A percentile compares a stretch with the other conserved stretches of the same genome.
phyloP scores from a whole-genome alignment of 2,888 invertebrate species.

The Xestobium rufovillosum region DNA sequence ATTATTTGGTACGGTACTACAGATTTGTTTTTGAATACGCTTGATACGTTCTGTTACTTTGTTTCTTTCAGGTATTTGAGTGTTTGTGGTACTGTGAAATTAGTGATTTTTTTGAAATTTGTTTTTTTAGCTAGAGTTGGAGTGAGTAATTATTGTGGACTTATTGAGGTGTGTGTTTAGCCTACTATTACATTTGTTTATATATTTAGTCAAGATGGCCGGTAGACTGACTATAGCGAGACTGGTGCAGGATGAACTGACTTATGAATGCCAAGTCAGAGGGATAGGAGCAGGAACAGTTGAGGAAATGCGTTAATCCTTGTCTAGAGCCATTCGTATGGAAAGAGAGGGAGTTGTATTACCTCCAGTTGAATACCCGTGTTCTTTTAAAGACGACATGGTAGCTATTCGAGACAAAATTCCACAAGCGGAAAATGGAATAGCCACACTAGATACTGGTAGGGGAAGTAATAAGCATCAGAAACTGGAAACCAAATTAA shows the following conservation, averaged over 20 bases:
- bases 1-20: no score
- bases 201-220: no score
- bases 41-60: no score
- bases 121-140: no score
- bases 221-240: not conserved
- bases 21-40: no score
- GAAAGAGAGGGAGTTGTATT: not conserved
- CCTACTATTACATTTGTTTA: no score
- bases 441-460: not conserved
- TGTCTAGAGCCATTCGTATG: not conserved
- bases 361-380: slow-evolving; percentile 1
- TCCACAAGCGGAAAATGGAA: not conserved
- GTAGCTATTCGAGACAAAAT: not conserved
- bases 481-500: slow-evolving; percentile 7
- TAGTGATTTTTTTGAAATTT: no score
- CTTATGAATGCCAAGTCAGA: not conserved
- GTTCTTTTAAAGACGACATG: not conserved
- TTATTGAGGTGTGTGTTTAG: no score
- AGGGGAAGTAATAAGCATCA: slow-evolving; percentile 5
- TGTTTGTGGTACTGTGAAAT: no score
- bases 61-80: no score
- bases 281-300: slow-evolving; percentile 1
- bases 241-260: slow-evolving; percentile 2
- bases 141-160: no score
- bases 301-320: not conserved